Conservation (phyloP, 2,113 vertebrate species). For the Nerophis ophidion region DNA sequence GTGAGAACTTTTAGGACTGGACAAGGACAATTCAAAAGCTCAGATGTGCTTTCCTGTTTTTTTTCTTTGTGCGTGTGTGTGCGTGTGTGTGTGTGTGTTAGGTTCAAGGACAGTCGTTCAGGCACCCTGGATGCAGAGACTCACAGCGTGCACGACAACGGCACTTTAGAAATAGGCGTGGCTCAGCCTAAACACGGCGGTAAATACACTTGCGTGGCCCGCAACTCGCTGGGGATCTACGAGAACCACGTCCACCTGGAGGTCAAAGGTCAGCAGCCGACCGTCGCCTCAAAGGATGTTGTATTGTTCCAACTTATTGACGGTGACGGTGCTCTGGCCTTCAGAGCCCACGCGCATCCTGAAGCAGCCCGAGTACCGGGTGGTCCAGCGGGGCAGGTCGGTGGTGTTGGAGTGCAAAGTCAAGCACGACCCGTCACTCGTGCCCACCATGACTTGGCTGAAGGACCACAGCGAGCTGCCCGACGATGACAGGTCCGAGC, state of each 20-base stretch:
- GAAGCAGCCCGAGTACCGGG: constrained; percentile 83
- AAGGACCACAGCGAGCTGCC: constrained; percentile 83
- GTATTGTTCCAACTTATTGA: too few species aligned
- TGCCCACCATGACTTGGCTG: constrained; percentile 80
- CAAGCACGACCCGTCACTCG: constrained; percentile 83
- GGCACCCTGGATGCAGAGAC: constrained; percentile 79
- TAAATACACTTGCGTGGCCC: constrained; percentile 87
- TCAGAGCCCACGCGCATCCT: constrained; percentile 91
- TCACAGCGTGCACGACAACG: constrained; percentile 83
- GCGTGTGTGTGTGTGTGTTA: constrained; percentile 35
- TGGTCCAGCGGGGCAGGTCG: constrained; percentile 76
- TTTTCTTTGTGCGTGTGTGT: not conserved
- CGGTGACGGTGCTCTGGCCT: too few species aligned
- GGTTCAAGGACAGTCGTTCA: constrained; percentile 86
- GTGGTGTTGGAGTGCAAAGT: constrained; percentile 90
- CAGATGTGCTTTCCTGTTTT: not conserved
- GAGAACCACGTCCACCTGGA: constrained; percentile 88
- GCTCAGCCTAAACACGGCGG: constrained; percentile 79
- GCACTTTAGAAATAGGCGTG: constrained; percentile 83
- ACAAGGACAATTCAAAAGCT: not conserved
- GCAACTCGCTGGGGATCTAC: constrained; percentile 78
- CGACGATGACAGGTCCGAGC: constrained; percentile 79
- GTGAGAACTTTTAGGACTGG: constrained; percentile 62
- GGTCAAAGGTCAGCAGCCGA: constrained; percentile 83
- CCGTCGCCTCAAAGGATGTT: too few species aligned